Evolutionary conservation across 1,140 invertebrate species (phyloP).

Genomic region (Drosophila sulfurigaster): DNA sequence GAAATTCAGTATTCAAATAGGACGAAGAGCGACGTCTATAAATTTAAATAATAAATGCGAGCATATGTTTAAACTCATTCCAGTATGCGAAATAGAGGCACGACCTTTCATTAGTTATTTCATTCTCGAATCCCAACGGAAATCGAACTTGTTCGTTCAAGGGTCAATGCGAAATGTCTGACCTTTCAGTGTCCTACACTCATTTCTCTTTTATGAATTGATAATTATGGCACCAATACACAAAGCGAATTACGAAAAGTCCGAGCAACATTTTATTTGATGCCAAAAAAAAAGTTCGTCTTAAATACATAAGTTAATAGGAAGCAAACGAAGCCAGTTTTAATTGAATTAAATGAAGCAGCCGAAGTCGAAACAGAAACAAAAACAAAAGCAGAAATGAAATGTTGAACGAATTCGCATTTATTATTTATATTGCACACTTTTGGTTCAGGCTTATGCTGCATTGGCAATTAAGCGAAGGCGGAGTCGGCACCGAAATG

Average conservation of each 20-base stretch:
- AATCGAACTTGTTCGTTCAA: not conserved
- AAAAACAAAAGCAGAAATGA: constrained; percentile 4
- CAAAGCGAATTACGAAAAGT: not conserved
- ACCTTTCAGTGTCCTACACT: constrained; percentile 6
- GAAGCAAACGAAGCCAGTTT: constrained; percentile 5
- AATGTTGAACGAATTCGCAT: constrained; percentile 4
- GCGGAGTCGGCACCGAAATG: constrained; percentile 14
- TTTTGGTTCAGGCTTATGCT: constrained; percentile 7
- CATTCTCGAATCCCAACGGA: not conserved
- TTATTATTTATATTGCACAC: constrained; percentile 38
- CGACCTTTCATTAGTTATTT: not conserved
- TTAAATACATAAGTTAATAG: constrained; percentile 17
- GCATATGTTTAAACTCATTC: too few relatives aligned
- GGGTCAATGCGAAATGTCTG: constrained; percentile 6
- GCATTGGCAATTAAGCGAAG: constrained; percentile 33
- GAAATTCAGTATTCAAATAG: too few relatives aligned
- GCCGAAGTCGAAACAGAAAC: constrained; percentile 21
- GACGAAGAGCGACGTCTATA: not conserved
- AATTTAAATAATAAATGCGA: not conserved
- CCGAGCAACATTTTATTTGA: not conserved
- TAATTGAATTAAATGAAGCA: constrained; percentile 25
- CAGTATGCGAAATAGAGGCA: too few relatives aligned
- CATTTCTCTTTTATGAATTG: constrained; percentile 4
- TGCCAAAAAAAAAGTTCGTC: not conserved
- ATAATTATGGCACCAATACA: constrained; percentile 10